Evolutionary conservation across 53 echinoderm and acorn worm species (phyloP).

Genomic region (Antedon mediterranea): DNA sequence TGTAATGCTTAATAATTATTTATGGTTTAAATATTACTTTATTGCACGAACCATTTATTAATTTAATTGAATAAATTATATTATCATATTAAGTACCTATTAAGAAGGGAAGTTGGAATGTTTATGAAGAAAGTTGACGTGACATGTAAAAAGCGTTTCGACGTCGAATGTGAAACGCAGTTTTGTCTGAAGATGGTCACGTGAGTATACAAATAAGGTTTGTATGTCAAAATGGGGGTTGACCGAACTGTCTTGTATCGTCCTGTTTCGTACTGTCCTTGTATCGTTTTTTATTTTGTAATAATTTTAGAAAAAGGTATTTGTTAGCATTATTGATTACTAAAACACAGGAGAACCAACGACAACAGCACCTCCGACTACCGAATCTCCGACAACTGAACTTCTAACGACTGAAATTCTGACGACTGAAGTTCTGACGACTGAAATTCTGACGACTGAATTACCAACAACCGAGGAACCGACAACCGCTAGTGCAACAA

Average conservation of each 20-base stretch:
- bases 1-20: too few species aligned
- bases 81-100: too few species aligned
- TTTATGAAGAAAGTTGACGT: too few species aligned
- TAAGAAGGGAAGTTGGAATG: too few species aligned
- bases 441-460: background rate
- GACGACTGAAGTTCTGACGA: background rate
- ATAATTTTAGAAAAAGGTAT: background rate
- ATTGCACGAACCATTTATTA: too few species aligned
- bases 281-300: background rate
- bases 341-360: background rate
- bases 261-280: background rate
- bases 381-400: background rate
- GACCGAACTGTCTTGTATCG: background rate
- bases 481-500: background rate
- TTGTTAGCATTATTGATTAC: background rate
- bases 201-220: too few species aligned
- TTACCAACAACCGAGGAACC: background rate
- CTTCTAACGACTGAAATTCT: background rate
- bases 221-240: background rate
- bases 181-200: too few species aligned
- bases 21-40: too few species aligned
- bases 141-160: too few species aligned
- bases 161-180: too few species aligned
- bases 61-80: too few species aligned
- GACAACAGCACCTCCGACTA: background rate